Evolutionary conservation across 2,888 invertebrate genomes (phyloP).

Genomic region (Ypsolopha scabrella): DNA sequence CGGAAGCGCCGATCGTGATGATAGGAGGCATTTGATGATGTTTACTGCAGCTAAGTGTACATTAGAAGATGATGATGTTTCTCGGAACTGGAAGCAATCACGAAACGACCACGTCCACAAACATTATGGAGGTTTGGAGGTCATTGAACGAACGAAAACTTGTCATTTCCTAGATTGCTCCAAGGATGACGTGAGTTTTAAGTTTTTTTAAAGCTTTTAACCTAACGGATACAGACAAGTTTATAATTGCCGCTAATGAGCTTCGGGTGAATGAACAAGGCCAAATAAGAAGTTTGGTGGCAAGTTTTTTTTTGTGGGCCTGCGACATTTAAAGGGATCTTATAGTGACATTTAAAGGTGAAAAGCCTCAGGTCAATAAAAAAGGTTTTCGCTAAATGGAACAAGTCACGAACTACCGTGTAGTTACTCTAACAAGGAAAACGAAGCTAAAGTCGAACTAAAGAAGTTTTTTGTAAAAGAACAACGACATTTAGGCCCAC

Average conservation of each 20-base stretch:
- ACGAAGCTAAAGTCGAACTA: no score
- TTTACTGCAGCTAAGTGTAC: conserved; percentile 29
- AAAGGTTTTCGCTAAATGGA: conserved; percentile 15
- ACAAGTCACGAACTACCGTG: conserved; percentile 15
- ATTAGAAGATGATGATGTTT: conserved; percentile 13
- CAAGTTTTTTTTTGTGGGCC: conserved; percentile 13
- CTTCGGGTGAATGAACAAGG: background rate
- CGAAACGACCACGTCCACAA: conserved; percentile 5
- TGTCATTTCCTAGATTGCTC: background rate
- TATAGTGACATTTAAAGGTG: conserved; percentile 34
- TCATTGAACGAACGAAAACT: background rate
- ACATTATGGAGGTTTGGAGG: background rate
- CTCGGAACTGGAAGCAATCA: conserved; percentile 43
- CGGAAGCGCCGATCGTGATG: conserved; percentile 44
- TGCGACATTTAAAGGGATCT: conserved; percentile 13
- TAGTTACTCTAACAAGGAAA: no score
- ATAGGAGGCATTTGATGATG: conserved; percentile 38
- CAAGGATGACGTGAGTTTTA: background rate
- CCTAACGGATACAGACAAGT: background rate
- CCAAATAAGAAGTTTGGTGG: background rate
- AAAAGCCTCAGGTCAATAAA: conserved; percentile 20
- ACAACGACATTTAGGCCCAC: no score
- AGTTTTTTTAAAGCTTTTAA: no score
- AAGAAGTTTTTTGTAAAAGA: no score
- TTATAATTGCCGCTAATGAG: background rate